Percentiles rank a stretch among this genome's conserved stretches.
phyloP scores from a whole-genome alignment of 2,797 vertebrate species.

The Periparus ater region DNA sequence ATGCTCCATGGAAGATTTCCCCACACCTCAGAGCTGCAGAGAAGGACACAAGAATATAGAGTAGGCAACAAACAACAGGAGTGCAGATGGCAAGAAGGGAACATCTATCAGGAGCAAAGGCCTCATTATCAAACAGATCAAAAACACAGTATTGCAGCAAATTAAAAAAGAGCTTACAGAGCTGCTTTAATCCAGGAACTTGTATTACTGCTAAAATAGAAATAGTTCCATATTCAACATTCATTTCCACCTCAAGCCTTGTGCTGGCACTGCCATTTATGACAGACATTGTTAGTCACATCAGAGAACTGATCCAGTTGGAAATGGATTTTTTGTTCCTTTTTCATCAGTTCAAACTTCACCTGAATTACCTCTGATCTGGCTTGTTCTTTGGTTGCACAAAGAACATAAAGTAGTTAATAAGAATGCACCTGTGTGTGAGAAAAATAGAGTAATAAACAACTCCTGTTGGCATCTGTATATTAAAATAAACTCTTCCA shows the following conservation, averaged over 20 bases:
- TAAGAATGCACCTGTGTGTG: not conserved
- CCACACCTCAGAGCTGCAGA: rapidly evolving
- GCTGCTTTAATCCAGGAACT: not conserved
- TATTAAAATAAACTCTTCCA: not conserved
- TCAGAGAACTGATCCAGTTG: not conserved
- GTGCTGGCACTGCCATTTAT: not conserved
- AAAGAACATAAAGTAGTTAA: not conserved
- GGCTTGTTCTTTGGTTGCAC: not conserved
- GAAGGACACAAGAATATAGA: not conserved
- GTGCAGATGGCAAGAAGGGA: not conserved
- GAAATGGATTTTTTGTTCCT: not conserved
- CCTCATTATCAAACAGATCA: not conserved
- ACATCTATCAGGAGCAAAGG: not conserved
- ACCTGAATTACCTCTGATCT: not conserved
- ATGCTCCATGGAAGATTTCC: not conserved
- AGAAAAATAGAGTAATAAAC: not conserved
- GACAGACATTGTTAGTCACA: not conserved
- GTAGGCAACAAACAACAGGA: not conserved
- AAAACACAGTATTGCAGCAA: not conserved
- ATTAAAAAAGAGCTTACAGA: not conserved
- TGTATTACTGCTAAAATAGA: not conserved
- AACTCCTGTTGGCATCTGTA: not conserved
- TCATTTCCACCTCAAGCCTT: not conserved
- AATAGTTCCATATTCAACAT: not conserved
- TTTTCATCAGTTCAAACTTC: not conserved